Evolutionary conservation across 2,113 vertebrate genomes (phyloP), one percentile per base, ranked within the genome.

Genomic region (Silurus asotus): DNA sequence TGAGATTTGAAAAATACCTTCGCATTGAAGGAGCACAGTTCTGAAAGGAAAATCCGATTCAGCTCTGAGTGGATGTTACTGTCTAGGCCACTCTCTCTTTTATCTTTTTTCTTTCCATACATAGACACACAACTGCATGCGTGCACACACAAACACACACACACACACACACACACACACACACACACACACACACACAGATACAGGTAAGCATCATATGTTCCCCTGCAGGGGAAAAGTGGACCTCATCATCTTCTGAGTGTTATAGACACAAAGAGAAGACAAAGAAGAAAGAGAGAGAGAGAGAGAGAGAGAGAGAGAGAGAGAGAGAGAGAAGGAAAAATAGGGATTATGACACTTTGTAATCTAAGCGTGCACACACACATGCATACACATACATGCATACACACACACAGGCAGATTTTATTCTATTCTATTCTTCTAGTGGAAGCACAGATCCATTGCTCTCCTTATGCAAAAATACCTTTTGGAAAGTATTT

Each of bases 301-400:
- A 48, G 48, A 15, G 53, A 15, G n/a, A 78, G 48, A 70, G 72
- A 65, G 77, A 62, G 23, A 25, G 37, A 62, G 78, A 20, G 15
- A 48, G 65, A 5, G 75, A 70, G 23, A 49, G 48, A 15, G 53
- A 15, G n/a, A 79, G 48, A 70, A 81, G 65, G 77, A 62, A 23
- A 25, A 23, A 62, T 67, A 20, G 15, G 56, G 65, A 86, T 81
- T 82, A 53, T 37, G 67, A 61, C 78, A 37, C 65, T 62, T 87
- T 77, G 59, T 83, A 67, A 83, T 77, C 61, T 48, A 59, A 78
- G 25, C 78, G n/a, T n/a, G n/a, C n/a, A 70, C 84, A 62, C 69
- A 51, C 37, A 37, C 37, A 37, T 37, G 37, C 37, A 37, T 37
- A 37, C 37, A 37, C 37, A 37, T 2, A 37, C 37, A 37, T 37